Conservation (phyloP, 2,888 invertebrate species). For the Cheilosia urbana region DNA sequence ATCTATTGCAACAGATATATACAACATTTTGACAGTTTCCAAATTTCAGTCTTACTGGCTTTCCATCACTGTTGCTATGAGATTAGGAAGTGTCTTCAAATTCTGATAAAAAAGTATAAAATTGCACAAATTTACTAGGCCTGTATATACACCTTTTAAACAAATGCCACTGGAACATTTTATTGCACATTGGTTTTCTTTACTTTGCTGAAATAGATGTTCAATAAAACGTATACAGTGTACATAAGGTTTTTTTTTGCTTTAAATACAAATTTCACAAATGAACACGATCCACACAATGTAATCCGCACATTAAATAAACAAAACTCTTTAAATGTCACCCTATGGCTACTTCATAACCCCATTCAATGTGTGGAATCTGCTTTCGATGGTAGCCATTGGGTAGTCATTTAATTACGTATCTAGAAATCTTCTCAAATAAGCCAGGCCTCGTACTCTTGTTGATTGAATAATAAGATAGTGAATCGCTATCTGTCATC, state of each 20-base stretch:
- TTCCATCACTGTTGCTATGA: no score
- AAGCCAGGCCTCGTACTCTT: background rate
- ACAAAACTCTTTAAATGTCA: background rate
- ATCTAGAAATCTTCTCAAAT: background rate
- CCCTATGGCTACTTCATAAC: slow-evolving; percentile 45
- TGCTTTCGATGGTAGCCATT: slow-evolving; percentile 39
- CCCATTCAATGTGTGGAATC: background rate
- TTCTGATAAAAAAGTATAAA: no score
- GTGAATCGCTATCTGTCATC: background rate
- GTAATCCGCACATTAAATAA: background rate
- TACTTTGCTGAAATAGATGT: no score
- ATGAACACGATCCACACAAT: background rate
- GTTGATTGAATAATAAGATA: slow-evolving; percentile 5
- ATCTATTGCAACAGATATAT: no score
- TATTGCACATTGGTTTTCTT: no score
- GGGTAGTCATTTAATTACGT: slow-evolving; percentile 14
- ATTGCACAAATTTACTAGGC: no score
- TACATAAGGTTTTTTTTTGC: no score
- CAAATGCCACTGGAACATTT: no score
- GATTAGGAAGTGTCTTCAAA: no score
- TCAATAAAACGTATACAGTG: background rate
- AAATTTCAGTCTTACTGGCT: no score
- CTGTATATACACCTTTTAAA: no score
- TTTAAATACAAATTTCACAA: background rate
- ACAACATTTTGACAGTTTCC: no score